Conservation (phyloP, 2,113 vertebrate species). For the Syngnathoides biaculeatus region DNA sequence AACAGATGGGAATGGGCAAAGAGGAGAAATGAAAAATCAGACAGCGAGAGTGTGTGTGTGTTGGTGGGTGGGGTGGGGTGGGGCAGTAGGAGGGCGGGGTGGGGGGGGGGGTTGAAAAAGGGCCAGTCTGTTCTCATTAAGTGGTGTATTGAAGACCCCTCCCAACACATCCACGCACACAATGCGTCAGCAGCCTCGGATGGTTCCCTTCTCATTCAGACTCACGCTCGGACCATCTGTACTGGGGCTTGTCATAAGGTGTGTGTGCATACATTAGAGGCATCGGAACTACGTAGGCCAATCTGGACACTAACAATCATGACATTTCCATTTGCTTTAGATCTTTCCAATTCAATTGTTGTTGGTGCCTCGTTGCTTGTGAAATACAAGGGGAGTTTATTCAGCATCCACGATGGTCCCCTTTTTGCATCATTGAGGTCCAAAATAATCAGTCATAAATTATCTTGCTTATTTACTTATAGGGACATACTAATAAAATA, state of each 20-base stretch:
- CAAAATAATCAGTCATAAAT: neutral
- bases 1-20: constrained; percentile 80
- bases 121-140: constrained; percentile 83
- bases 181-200: constrained; percentile 69
- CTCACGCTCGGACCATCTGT: constrained; percentile 76
- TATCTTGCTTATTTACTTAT: neutral
- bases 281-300: constrained; percentile 37
- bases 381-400: constrained; percentile 35
- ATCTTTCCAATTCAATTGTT: constrained; percentile 63
- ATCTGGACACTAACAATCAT: constrained; percentile 68
- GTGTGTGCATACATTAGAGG: constrained; percentile 62
- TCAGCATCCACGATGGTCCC: constrained; percentile 46
- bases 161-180: constrained; percentile 73
- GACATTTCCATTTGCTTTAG: constrained; percentile 63
- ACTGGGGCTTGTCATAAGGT: constrained; percentile 64
- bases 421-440: neutral
- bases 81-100: constrained; percentile 37
- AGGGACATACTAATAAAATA: neutral
- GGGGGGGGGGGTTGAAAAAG: constrained; percentile 48
- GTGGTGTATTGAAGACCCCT: constrained; percentile 74
- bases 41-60: constrained; percentile 26
- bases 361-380: constrained; percentile 21
- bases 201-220: constrained; percentile 67
- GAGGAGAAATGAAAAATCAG: constrained; percentile 58
- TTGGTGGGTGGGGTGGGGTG: constrained; percentile 9